Evolutionary conservation across 2,888 invertebrate species (phyloP).

Genomic region (Tiliacea citrago): DNA sequence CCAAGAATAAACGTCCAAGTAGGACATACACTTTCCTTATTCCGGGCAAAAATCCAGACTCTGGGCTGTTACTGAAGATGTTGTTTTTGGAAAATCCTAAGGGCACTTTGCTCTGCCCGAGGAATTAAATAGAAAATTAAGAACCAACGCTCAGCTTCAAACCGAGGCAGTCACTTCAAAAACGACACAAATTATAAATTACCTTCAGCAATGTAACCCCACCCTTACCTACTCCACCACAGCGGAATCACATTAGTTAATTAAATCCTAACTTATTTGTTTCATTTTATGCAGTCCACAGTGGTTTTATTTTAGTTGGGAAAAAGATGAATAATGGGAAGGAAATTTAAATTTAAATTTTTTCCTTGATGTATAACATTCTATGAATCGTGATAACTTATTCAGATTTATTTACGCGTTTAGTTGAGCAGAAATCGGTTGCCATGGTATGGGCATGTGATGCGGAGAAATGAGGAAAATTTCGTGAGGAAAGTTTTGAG

Average conservation of each 20-base stretch:
- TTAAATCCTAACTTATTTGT: slow-evolving; percentile 62
- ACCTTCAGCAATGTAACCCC: slow-evolving; percentile 15
- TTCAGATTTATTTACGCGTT: neutral
- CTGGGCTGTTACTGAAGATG: too few species aligned
- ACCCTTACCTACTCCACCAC: slow-evolving; percentile 7
- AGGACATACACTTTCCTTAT: too few species aligned
- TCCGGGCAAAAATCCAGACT: too few species aligned
- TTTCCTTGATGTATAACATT: neutral
- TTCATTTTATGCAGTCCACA: slow-evolving; percentile 58
- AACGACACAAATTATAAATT: slow-evolving; percentile 14
- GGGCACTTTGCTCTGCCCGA: too few species aligned
- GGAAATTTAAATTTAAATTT: slow-evolving; percentile 38
- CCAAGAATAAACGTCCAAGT: too few species aligned
- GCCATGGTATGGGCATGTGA: too few species aligned
- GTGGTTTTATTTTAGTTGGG: slow-evolving; percentile 57
- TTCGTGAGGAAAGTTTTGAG: too few species aligned
- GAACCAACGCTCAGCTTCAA: too few species aligned
- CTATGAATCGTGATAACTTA: neutral
- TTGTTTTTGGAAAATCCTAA: too few species aligned
- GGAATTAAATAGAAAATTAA: too few species aligned
- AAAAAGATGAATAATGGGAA: slow-evolving; percentile 49
- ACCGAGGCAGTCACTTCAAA: neutral
- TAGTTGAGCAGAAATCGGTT: too few species aligned
- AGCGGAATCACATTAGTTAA: slow-evolving; percentile 64
- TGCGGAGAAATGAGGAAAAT: too few species aligned